phyloP scores from a whole-genome alignment of 92 coral and sea anemone genomes.

The Heteractis magnifica region DNA sequence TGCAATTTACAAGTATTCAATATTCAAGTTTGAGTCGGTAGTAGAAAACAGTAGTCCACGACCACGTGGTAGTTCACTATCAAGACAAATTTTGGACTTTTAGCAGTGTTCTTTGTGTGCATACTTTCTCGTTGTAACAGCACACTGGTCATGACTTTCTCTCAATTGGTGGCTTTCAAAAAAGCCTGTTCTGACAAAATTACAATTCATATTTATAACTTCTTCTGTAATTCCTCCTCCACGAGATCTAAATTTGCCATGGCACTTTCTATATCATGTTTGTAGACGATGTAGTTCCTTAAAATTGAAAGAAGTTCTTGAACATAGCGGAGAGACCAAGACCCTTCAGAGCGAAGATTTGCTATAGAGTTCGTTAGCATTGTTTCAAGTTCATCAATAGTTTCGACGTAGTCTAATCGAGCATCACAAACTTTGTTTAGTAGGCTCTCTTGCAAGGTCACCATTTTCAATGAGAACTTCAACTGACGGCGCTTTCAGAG shows the following conservation, averaged over 20 bases:
- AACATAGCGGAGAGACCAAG: conserved; percentile 6
- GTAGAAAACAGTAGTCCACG: too few relatives aligned
- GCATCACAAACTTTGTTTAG: conserved; percentile 9
- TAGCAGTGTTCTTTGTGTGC: too few relatives aligned
- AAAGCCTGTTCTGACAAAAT: too few relatives aligned
- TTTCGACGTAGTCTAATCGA: conserved; percentile 6
- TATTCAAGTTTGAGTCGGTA: too few relatives aligned
- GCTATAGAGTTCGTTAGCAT: neutral
- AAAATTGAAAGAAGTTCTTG: conserved; percentile 16
- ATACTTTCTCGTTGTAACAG: too few relatives aligned
- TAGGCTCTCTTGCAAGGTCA: conserved; percentile 1
- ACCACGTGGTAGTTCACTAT: too few relatives aligned
- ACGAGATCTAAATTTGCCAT: neutral
- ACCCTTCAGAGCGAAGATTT: neutral
- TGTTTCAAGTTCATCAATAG: conserved; percentile 2
- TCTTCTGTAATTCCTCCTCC: conserved; percentile 6
- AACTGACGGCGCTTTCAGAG: conserved; percentile 7
- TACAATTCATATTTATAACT: too few relatives aligned
- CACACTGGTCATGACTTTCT: too few relatives aligned
- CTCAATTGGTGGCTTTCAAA: too few relatives aligned
- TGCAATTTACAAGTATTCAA: too few relatives aligned
- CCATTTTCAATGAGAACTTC: neutral
- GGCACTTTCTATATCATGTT: conserved; percentile 8
- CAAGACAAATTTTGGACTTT: too few relatives aligned
- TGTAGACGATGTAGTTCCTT: neutral